These are phyloP conservation scores for Rhagoletis pomonella DNA, from an alignment of 1,140 invertebrate genomes.

Conservation along the genomic window DNA sequence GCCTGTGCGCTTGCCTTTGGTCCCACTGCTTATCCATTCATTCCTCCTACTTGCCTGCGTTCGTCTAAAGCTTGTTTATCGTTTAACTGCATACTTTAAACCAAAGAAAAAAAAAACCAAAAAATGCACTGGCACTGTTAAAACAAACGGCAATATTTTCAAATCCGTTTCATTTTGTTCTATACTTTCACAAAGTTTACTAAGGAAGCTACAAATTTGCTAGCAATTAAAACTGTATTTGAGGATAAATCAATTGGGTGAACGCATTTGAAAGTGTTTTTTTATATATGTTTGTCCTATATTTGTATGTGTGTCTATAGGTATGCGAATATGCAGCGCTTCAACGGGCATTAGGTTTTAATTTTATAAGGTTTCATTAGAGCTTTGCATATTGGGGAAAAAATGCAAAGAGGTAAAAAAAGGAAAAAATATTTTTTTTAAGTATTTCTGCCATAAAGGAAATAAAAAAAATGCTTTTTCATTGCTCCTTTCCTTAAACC, in stretches of 20 bases:
- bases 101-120: background rate
- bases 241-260: conserved; percentile 42
- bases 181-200: background rate
- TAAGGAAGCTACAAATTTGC: conserved; percentile 48
- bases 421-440: no score
- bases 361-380: no score
- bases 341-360: no score
- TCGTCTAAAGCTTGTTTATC: background rate
- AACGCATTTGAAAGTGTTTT: background rate
- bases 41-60: background rate
- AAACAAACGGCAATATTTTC: conserved; percentile 38
- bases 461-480: no score
- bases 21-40: background rate
- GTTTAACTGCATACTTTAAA: conserved; percentile 14
- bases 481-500: no score
- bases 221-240: conserved; percentile 45
- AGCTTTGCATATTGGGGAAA: no score
- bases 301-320: no score
- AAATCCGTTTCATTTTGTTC: conserved; percentile 22
- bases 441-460: no score
- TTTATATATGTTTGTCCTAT: background rate
- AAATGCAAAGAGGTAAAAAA: no score
- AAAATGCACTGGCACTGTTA: background rate
- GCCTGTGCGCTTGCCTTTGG: background rate
- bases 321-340: no score